These are phyloP conservation scores for Enteromius unitaeniatus DNA, from an alignment of 2,797 vertebrate genomes.

Conservation along the genomic window DNA sequence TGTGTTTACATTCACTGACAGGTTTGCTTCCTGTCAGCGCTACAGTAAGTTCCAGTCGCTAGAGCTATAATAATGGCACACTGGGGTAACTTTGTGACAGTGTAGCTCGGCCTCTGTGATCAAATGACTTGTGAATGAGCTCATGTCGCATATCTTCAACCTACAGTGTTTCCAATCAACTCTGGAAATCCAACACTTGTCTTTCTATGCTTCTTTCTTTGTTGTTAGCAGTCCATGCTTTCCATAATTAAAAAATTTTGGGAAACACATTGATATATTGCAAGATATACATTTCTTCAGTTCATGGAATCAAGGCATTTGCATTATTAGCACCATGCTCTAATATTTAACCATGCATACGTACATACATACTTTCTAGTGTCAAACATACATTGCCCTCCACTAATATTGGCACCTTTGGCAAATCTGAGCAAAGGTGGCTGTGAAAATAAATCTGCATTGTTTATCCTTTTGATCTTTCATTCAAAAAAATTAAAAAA, in stretches of 20 bases:
- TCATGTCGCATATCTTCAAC: conserved; percentile 13
- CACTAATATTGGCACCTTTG: too few relatives aligned
- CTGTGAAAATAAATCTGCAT: too few relatives aligned
- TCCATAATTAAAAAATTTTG: background rate
- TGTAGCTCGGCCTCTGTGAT: background rate
- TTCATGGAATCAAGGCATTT: background rate
- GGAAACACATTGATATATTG: background rate
- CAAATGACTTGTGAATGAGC: background rate
- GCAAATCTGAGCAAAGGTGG: too few relatives aligned
- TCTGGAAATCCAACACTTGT: background rate
- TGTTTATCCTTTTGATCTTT: too few relatives aligned
- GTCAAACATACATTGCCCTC: too few relatives aligned
- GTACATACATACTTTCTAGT: background rate
- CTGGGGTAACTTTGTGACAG: background rate
- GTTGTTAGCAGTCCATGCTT: background rate
- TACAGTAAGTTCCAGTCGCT: background rate
- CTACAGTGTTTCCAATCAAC: background rate
- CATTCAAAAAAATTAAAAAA: too few relatives aligned
- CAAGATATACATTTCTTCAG: background rate
- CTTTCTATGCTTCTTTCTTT: background rate
- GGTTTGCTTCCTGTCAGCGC: background rate
- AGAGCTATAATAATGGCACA: conserved; percentile 2
- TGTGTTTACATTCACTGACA: conserved; percentile 3
- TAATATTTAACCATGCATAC: background rate
- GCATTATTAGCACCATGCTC: background rate